Conservation (phyloP, 2,888 invertebrate genomes). For the Globia sparganii region DNA sequence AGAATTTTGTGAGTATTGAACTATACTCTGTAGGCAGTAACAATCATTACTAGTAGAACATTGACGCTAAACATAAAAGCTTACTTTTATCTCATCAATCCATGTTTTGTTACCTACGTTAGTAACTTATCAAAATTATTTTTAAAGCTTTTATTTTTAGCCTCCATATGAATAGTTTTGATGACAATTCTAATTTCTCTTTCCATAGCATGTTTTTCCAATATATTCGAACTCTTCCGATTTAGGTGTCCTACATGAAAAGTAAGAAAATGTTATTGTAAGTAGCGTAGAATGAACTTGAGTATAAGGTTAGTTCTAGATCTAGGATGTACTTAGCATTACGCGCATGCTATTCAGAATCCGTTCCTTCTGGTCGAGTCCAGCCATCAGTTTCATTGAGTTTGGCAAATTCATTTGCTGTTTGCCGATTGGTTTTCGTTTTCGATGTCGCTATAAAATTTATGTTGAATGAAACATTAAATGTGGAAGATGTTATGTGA, state of each 20-base stretch:
- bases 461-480: slow-evolving; percentile 68
- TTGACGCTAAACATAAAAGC: slow-evolving; percentile 59
- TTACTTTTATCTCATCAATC: slow-evolving; percentile 18
- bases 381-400: slow-evolving; percentile 69
- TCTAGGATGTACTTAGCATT: slow-evolving; percentile 65
- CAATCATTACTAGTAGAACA: slow-evolving; percentile 30
- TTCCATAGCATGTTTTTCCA: slow-evolving; percentile 68
- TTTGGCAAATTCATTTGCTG: slow-evolving; percentile 81
- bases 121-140: slow-evolving; percentile 34
- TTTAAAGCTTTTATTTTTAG: slow-evolving; percentile 58
- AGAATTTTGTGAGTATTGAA: slow-evolving; percentile 53
- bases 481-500: slow-evolving; percentile 71
- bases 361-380: slow-evolving; percentile 50
- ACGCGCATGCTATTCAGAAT: slow-evolving; percentile 73
- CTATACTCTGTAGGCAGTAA: slow-evolving; percentile 39
- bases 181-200: slow-evolving; percentile 37
- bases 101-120: slow-evolving; percentile 9
- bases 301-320: slow-evolving; percentile 61
- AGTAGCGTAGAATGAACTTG: slow-evolving; percentile 68
- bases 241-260: slow-evolving; percentile 48
- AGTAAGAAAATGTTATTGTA: slow-evolving; percentile 49
- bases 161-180: slow-evolving; percentile 30
- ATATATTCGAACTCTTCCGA: slow-evolving; percentile 58
- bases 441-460: slow-evolving; percentile 79
- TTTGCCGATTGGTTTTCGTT: slow-evolving; percentile 74